phyloP scores from a whole-genome alignment of 1,140 invertebrate genomes.

The Polyergus mexicanus region DNA sequence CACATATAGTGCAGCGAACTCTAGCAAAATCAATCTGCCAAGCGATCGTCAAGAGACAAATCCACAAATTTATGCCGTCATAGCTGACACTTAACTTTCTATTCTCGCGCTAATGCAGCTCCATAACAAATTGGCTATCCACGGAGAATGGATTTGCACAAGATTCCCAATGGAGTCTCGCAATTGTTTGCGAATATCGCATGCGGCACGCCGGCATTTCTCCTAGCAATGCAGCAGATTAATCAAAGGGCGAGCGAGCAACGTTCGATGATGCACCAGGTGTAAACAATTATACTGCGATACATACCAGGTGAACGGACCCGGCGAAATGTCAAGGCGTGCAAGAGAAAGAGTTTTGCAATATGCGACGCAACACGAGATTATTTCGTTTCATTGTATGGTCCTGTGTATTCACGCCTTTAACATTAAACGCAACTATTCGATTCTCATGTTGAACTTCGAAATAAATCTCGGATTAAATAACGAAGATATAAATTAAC shows the following conservation, averaged over 20 bases:
- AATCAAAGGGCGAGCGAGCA: conserved; percentile 78
- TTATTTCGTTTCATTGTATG: conserved; percentile 47
- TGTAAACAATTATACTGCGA: conserved; percentile 67
- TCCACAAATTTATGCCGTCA: conserved; percentile 5
- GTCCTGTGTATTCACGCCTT: conserved; percentile 12
- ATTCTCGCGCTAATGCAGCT: conserved; percentile 28
- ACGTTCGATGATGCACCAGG: conserved; percentile 45
- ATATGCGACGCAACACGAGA: conserved; percentile 44
- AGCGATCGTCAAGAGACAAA: not conserved
- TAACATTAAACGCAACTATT: conserved; percentile 37
- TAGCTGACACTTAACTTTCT: conserved; percentile 34
- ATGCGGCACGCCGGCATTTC: conserved; percentile 68
- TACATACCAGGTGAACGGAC: conserved; percentile 77
- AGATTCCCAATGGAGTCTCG: conserved; percentile 48
- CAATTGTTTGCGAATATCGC: conserved; percentile 60
- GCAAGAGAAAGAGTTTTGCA: conserved; percentile 74
- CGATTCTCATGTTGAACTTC: not conserved
- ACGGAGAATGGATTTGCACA: conserved; percentile 64
- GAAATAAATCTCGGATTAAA: not conserved
- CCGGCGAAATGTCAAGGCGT: conserved; percentile 80
- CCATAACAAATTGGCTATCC: conserved; percentile 12
- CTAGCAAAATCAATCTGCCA: not conserved
- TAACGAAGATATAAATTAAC: not conserved
- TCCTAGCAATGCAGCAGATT: conserved; percentile 74
- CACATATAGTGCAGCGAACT: not conserved